These are phyloP conservation scores for Fistularia tabacaria DNA, from an alignment of 2,797 vertebrate genomes.

Conservation along the genomic window DNA sequence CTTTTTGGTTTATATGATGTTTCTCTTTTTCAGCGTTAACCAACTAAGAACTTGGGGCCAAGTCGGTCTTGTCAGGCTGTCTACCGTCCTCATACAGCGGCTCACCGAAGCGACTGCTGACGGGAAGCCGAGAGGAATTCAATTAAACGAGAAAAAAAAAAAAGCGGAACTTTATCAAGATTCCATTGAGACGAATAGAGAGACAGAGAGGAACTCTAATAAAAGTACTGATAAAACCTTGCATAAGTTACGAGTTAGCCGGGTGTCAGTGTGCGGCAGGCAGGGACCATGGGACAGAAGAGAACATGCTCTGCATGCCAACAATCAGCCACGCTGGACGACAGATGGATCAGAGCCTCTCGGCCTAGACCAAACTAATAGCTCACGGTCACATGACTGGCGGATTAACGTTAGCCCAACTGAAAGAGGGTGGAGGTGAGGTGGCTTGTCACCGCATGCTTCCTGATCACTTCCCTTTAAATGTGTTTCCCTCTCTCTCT, in stretches of 20 bases:
- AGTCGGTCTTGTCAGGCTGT: too few relatives aligned
- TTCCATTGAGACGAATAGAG: background rate
- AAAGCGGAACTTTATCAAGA: background rate
- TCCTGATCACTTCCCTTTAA: constrained; percentile 65
- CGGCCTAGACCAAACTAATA: constrained; percentile 52
- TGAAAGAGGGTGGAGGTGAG: constrained; percentile 58
- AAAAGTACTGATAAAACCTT: constrained; percentile 9
- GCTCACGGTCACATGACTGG: constrained; percentile 65
- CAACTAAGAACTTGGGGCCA: too few relatives aligned
- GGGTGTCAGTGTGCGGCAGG: constrained; percentile 17
- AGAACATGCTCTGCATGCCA: constrained; percentile 37
- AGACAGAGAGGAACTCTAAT: background rate
- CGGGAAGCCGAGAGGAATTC: too few relatives aligned
- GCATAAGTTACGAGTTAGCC: constrained; percentile 6
- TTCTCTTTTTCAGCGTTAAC: too few relatives aligned
- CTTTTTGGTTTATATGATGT: too few relatives aligned
- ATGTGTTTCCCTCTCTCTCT: constrained; percentile 37
- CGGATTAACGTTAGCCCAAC: constrained; percentile 69
- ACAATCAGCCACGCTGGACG: constrained; percentile 55
- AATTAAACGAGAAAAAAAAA: background rate
- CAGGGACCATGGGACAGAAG: constrained; percentile 38
- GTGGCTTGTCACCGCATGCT: constrained; percentile 56
- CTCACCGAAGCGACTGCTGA: too few relatives aligned
- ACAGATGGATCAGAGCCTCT: constrained; percentile 63
- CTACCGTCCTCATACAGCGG: too few relatives aligned